These are phyloP conservation scores for Caenorhabditis sp. DNA, from an alignment of 2,888 invertebrate species.

Conservation along the genomic window DNA sequence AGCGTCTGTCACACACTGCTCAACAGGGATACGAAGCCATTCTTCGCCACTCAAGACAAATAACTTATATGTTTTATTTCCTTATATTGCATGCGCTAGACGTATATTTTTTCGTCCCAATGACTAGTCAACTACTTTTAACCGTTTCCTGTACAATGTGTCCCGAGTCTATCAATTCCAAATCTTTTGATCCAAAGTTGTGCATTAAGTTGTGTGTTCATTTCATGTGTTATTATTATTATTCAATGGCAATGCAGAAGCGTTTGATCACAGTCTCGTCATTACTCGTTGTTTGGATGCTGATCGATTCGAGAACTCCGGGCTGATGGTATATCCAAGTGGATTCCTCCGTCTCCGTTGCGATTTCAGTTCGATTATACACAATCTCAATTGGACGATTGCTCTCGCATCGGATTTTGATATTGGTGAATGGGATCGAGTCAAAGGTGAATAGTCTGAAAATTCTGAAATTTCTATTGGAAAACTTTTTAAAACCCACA, in stretches of 20 bases:
- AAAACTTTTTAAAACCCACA: background rate
- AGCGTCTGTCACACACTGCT: constrained; percentile 97
- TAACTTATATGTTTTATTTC: background rate
- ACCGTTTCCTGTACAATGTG: constrained; percentile 10
- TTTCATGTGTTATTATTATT: constrained; percentile 2
- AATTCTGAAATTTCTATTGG: background rate
- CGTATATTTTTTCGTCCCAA: background rate
- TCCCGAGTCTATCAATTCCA: background rate
- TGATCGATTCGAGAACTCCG: constrained; percentile 27
- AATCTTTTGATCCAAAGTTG: constrained; percentile 15
- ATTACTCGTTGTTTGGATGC: constrained; percentile 12
- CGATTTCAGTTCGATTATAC: constrained; percentile 13
- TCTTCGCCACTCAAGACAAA: constrained; percentile 68
- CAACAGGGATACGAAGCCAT: constrained; percentile 84
- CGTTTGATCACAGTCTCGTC: constrained; percentile 30
- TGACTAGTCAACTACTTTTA: constrained; percentile 2
- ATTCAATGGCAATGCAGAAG: constrained; percentile 1
- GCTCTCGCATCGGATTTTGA: background rate
- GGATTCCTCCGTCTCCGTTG: background rate
- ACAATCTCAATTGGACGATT: background rate
- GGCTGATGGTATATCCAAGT: constrained; percentile 13
- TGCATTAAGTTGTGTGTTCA: constrained; percentile 5
- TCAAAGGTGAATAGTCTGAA: constrained; percentile 56
- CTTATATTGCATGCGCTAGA: constrained; percentile 7
- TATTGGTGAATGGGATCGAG: background rate